Conservation (phyloP, 2,113 vertebrate genomes). For the Myxocyprinus asiaticus region DNA sequence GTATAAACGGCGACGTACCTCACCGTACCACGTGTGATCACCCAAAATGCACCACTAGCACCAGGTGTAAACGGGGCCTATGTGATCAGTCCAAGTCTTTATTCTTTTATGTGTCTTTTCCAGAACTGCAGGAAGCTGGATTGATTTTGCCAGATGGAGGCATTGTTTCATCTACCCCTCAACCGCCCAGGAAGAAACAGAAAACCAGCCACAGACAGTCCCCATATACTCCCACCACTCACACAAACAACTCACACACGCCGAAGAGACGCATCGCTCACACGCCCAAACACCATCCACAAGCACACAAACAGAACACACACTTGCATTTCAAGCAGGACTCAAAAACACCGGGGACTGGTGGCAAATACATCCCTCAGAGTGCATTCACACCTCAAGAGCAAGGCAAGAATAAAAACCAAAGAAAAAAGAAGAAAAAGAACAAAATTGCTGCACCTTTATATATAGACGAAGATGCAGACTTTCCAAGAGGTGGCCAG, state of each 20-base stretch:
- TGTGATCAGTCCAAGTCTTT: not conserved
- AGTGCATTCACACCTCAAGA: not conserved
- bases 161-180: not conserved
- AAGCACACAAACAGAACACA: not conserved
- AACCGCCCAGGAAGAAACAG: conserved; percentile 66
- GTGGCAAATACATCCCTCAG: not conserved
- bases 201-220: conserved; percentile 52
- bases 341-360: not conserved
- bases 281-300: conserved; percentile 36
- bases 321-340: not conserved
- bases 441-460: conserved; percentile 25
- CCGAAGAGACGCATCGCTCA: conserved; percentile 47
- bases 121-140: conserved; percentile 65
- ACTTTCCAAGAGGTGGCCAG: conserved; percentile 11
- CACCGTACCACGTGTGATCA: too few species aligned
- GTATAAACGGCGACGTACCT: too few species aligned
- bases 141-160: not conserved
- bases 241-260: not conserved
- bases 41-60: too few species aligned
- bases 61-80: too few species aligned
- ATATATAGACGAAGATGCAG: conserved; percentile 8
- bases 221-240: not conserved
- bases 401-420: conserved; percentile 37
- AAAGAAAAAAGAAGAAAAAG: not conserved
- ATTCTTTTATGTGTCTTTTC: conserved; percentile 29